These are phyloP conservation scores for Holcopasites calliopsidis DNA, from an alignment of 1,140 invertebrate species.

Conservation along the genomic window DNA sequence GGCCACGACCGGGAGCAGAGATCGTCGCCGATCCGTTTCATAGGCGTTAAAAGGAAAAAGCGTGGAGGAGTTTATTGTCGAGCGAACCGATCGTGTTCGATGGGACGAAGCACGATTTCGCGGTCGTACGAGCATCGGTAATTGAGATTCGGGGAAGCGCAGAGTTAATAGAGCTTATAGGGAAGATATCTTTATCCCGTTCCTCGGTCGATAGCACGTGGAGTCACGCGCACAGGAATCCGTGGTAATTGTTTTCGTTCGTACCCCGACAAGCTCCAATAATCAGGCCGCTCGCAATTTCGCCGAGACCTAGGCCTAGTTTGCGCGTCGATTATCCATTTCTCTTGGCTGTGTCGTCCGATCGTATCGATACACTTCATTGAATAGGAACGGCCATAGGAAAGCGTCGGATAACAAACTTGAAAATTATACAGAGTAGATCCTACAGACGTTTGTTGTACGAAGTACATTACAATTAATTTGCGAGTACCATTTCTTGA, in stretches of 20 bases:
- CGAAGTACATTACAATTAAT: too few species aligned
- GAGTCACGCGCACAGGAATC: background rate
- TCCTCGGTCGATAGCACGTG: conserved; percentile 6
- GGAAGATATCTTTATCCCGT: conserved; percentile 29
- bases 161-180: conserved; percentile 72
- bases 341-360: conserved; percentile 42
- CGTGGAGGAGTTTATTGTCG: background rate
- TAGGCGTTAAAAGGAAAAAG: background rate
- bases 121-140: conserved; percentile 4
- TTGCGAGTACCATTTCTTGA: too few species aligned
- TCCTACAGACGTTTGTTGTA: background rate
- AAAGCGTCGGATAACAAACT: conserved; percentile 6
- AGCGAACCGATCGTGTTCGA: background rate
- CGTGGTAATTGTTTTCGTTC: conserved; percentile 60
- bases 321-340: conserved; percentile 57
- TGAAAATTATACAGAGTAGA: conserved; percentile 3
- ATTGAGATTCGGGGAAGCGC: conserved; percentile 14
- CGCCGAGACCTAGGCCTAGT: conserved; percentile 67
- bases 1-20: background rate
- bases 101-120: conserved; percentile 5
- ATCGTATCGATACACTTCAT: conserved; percentile 43
- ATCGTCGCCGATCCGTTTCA: background rate
- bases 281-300: conserved; percentile 63
- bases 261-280: conserved; percentile 71
- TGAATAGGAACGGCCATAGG: conserved; percentile 37